These are phyloP conservation scores for Stratiomys singularior DNA, from an alignment of 2,888 invertebrate species.

Conservation along the genomic window DNA sequence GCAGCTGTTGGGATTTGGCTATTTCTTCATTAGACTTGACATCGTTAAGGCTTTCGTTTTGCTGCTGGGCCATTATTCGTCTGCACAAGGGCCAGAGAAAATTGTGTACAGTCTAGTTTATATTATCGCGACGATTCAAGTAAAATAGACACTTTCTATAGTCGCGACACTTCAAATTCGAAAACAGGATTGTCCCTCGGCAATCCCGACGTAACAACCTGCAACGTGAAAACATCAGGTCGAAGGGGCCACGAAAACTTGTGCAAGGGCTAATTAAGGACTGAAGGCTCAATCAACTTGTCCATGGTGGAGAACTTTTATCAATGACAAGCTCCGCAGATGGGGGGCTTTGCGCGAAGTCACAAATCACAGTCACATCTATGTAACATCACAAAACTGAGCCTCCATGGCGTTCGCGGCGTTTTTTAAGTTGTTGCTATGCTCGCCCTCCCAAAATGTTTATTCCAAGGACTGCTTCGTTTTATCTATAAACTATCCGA, in stretches of 20 bases:
- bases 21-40: slow-evolving; percentile 54
- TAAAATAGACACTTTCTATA: neutral
- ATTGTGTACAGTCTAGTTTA: slow-evolving; percentile 11
- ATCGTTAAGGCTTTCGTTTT: slow-evolving; percentile 56
- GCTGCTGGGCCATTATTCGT: slow-evolving; percentile 57
- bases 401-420: slow-evolving; percentile 30
- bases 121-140: neutral
- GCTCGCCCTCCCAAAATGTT: neutral
- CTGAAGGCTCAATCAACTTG: neutral
- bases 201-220: neutral
- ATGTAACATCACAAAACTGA: slow-evolving; percentile 39
- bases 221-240: neutral
- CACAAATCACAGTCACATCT: slow-evolving; percentile 7
- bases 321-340: neutral
- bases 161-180: neutral
- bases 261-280: neutral
- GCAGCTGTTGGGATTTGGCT: slow-evolving; percentile 50
- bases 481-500: neutral
- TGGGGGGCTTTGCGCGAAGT: neutral
- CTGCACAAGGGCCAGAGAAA: neutral
- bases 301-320: neutral
- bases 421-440: neutral
- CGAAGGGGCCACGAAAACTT: slow-evolving; percentile 1
- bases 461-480: neutral
- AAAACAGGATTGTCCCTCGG: neutral